Evolutionary conservation across 1,140 invertebrate species (phyloP), one percentile per base, ranked within the genome.

Genomic region (Gonioctena quinquepunctata): DNA sequence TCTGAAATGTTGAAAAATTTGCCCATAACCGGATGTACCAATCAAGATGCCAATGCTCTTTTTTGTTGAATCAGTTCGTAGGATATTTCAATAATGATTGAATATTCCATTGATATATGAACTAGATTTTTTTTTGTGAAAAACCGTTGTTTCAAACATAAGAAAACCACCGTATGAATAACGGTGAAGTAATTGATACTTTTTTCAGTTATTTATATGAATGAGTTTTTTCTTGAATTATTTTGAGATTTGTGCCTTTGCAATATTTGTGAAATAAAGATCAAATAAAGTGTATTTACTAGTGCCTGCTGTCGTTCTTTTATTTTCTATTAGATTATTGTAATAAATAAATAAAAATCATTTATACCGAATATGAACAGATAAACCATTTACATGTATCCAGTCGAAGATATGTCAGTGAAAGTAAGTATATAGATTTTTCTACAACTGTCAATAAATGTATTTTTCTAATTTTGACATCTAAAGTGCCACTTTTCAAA

Each of bases 171-270:
- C 11, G 33, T n/a, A 22, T 57, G 21, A 22, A 21, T 25, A 25
- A 57, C 25, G 22, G n/a, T 57, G 1, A 25, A 22, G 33, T 42
- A 42, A 22, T 49, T 16, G 19, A 11, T 49, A 7, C 21, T 48
- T 48, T 49, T 21, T 49, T 49, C 13, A 22, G 33, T 63, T 49
- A 28, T 63, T 48, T 49, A 21, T 23, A 48, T 63, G 54, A 21
- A 75, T 74, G 61, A 66, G 74, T 75, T 78, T 66, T 67, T 77
- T 76, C 74, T 76, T 77, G 74, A 62, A 70, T 71, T 74, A 70
- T 78, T 79, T 80, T 79, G 74, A 80, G 78, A 80, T 79, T 80
- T 80, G 79, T 80, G 77, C 79, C 79, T 80, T 80, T 70, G 79
- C 79, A 71, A 80, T 74, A 77, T 80, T 80, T 80, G 76, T 80